A percentile compares a stretch with the other conserved stretches of the same genome.
Evolutionary conservation across 2,113 vertebrate species (phyloP).

Genomic region (Psophia crepitans): DNA sequence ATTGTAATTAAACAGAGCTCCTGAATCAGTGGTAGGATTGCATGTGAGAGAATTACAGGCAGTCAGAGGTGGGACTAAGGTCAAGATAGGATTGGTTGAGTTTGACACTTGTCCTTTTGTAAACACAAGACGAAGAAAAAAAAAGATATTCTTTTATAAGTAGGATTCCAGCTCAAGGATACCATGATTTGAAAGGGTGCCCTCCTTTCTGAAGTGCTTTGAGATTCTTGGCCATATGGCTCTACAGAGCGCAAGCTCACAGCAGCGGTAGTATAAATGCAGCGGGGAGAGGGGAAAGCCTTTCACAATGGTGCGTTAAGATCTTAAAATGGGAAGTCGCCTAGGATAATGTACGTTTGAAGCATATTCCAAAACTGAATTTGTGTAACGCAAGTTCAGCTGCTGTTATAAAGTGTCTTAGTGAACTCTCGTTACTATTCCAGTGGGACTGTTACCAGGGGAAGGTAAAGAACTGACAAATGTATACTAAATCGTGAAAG

Average conservation of each 20-base stretch:
- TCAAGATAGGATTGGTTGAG: neutral
- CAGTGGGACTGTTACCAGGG: constrained; percentile 1
- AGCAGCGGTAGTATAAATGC: neutral
- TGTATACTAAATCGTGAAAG: constrained; percentile 12
- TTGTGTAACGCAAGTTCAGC: constrained; percentile 35
- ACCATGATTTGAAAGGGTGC: neutral
- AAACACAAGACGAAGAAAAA: constrained; percentile 13
- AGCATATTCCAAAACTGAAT: constrained; percentile 12
- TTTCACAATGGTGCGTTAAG: neutral
- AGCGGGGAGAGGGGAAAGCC: neutral
- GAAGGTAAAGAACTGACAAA: constrained; percentile 45
- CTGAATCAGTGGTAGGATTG: neutral
- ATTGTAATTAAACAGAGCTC: neutral
- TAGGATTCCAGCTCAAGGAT: neutral
- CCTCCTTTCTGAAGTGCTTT: constrained; percentile 34
- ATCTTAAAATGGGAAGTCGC: neutral
- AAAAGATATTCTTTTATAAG: neutral
- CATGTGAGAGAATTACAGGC: neutral
- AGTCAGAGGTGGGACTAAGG: neutral
- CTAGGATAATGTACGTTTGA: neutral
- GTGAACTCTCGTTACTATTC: constrained; percentile 15
- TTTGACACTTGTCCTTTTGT: constrained; percentile 10
- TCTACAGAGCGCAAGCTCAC: neutral
- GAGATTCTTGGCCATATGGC: neutral
- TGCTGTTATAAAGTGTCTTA: constrained; percentile 44